These are phyloP conservation scores for Xenopus borealis DNA, from an alignment of 2,113 vertebrate genomes.

Conservation along the genomic window DNA sequence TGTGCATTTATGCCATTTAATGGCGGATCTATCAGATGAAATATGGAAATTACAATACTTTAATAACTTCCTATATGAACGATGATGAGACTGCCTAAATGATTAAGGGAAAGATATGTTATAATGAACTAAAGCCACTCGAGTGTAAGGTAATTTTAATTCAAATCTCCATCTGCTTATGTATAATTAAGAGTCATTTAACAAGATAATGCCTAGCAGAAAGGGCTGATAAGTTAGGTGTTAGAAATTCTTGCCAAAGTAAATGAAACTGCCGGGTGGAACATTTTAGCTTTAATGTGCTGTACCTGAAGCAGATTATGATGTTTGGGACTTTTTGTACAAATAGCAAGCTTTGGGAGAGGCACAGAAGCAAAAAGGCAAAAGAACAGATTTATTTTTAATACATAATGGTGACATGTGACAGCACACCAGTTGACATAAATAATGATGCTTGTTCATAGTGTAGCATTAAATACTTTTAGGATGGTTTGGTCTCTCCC, in stretches of 20 bases:
- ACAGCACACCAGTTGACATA: constrained; percentile 58
- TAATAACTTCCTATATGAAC: constrained; percentile 76
- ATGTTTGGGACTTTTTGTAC: constrained; percentile 26
- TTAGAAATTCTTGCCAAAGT: constrained; percentile 74
- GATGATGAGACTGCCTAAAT: constrained; percentile 81
- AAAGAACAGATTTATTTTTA: constrained; percentile 57
- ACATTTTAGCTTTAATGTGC: constrained; percentile 66
- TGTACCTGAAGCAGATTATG: constrained; percentile 59
- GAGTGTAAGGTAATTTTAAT: constrained; percentile 90
- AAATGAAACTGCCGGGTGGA: constrained; percentile 74
- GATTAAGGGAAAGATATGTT: constrained; percentile 85
- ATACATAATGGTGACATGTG: constrained; percentile 47
- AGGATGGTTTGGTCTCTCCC: constrained; percentile 54
- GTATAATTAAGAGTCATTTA: constrained; percentile 88
- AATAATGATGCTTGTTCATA: constrained; percentile 63
- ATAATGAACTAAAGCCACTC: constrained; percentile 89
- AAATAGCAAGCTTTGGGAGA: neutral
- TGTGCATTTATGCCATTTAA: constrained; percentile 69
- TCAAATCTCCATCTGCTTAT: constrained; percentile 89
- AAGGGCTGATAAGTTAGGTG: constrained; percentile 74
- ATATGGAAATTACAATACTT: constrained; percentile 77
- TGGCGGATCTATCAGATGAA: constrained; percentile 76
- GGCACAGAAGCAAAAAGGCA: neutral
- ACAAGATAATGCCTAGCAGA: constrained; percentile 81
- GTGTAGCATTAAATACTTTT: constrained; percentile 52